Conservation (phyloP, 2,113 vertebrate species). For the Ctenodactylus gundi region DNA sequence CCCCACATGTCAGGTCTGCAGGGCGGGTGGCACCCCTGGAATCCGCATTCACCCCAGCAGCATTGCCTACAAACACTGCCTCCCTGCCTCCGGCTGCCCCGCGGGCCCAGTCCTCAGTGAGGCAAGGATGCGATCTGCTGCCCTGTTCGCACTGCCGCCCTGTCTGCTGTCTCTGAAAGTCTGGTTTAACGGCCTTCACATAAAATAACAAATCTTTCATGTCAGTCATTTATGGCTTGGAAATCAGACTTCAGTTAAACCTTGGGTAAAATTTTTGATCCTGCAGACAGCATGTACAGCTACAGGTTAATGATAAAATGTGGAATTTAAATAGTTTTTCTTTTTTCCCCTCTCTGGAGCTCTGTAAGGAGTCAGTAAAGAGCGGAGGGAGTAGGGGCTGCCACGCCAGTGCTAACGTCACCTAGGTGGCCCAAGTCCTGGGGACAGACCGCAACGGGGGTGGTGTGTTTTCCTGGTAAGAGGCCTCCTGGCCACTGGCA, state of each 20-base stretch:
- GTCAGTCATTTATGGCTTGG: not conserved
- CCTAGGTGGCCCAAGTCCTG: not conserved
- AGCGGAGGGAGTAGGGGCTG: not conserved
- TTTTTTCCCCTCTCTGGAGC: not conserved
- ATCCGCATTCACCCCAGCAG: not conserved
- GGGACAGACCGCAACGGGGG: too few relatives aligned
- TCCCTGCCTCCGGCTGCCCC: not conserved
- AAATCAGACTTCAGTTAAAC: not conserved
- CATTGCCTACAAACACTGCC: not conserved
- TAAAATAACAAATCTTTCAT: not conserved
- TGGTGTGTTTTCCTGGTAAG: not conserved
- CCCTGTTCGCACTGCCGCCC: slow-evolving; percentile 1
- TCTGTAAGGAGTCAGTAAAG: not conserved
- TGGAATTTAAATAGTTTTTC: not conserved
- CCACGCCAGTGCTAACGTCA: not conserved
- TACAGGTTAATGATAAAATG: not conserved
- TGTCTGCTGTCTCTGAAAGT: not conserved
- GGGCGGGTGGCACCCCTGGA: too few relatives aligned
- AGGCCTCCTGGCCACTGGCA: too few relatives aligned
- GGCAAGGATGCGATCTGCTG: not conserved
- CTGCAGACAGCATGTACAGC: not conserved
- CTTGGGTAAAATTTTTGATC: not conserved
- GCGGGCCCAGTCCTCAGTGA: not conserved
- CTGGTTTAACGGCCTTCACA: not conserved
- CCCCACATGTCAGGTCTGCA: too few relatives aligned